Conservation (phyloP, 2,797 vertebrate species). For the Tokudaia tokunoshimensis region DNA sequence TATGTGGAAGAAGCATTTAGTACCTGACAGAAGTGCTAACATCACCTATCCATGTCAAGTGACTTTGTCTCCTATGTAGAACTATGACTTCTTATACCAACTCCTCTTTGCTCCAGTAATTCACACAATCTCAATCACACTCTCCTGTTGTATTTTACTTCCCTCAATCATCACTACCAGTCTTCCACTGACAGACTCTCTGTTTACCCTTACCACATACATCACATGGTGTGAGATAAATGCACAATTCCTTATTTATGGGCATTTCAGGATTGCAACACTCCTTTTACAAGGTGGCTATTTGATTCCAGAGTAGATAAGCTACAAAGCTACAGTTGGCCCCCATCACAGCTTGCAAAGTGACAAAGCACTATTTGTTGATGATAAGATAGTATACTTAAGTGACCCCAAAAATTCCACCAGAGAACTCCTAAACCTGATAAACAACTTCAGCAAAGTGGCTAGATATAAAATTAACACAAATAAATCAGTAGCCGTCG, state of each 20-base stretch:
- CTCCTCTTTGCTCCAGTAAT: background rate
- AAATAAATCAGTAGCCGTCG: too few relatives aligned
- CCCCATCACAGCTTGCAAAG: conserved; percentile 54
- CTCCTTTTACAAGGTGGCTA: conserved; percentile 76
- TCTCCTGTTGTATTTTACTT: conserved; percentile 35
- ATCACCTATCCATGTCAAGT: background rate
- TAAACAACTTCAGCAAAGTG: too few relatives aligned
- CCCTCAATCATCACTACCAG: conserved; percentile 61
- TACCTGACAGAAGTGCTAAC: rapidly evolving
- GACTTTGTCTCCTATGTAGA: background rate
- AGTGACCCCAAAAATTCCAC: too few relatives aligned
- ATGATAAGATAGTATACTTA: too few relatives aligned
- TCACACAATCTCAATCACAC: background rate
- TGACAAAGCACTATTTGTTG: background rate
- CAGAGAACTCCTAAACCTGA: too few relatives aligned
- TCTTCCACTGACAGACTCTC: conserved; percentile 65
- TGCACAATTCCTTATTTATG: conserved; percentile 73
- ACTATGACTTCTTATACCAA: background rate
- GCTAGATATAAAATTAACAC: too few relatives aligned
- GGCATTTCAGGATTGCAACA: conserved; percentile 78
- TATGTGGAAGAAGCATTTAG: background rate
- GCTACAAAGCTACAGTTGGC: conserved; percentile 68
- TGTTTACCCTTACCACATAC: conserved; percentile 74
- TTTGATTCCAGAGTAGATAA: conserved; percentile 77
- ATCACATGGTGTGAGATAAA: conserved; percentile 74